A percentile compares a stretch with the other conserved stretches of the same genome.
These are phyloP conservation scores for Nomada ferruginata DNA, from an alignment of 2,888 invertebrate genomes.

Conservation along the genomic window DNA sequence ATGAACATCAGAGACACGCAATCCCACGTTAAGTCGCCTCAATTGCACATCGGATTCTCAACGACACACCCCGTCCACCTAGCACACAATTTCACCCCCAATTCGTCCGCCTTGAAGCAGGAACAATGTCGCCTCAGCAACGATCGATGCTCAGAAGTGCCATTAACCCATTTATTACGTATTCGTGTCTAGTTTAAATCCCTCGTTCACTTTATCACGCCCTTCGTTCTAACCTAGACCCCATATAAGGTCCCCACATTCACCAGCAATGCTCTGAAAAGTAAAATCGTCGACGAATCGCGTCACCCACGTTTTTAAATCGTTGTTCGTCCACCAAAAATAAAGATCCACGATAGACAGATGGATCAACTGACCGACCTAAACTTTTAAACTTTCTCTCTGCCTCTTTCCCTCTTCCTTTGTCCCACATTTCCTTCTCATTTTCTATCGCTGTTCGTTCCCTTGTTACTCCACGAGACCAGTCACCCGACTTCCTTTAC, in stretches of 20 bases:
- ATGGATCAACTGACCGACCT: constrained; percentile 10
- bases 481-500: constrained; percentile 41
- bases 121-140: constrained; percentile 4
- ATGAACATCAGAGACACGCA: background rate
- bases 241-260: background rate
- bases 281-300: background rate
- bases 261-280: constrained; percentile 8
- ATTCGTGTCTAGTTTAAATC: constrained; percentile 31
- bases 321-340: background rate
- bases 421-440: too few relatives aligned
- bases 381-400: constrained; percentile 26
- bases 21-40: constrained; percentile 8
- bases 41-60: background rate
- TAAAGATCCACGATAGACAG: background rate
- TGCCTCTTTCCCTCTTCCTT: background rate
- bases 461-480: background rate
- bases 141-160: constrained; percentile 32
- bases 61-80: background rate
- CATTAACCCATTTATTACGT: constrained; percentile 44
- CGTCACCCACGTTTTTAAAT: background rate
- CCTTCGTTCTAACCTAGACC: constrained; percentile 39
- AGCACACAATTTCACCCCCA: constrained; percentile 1
- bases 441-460: background rate
- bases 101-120: constrained; percentile 4
- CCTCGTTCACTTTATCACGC: constrained; percentile 18